phyloP scores from a whole-genome alignment of 2,888 invertebrate species.

The Epicampocera succincta region DNA sequence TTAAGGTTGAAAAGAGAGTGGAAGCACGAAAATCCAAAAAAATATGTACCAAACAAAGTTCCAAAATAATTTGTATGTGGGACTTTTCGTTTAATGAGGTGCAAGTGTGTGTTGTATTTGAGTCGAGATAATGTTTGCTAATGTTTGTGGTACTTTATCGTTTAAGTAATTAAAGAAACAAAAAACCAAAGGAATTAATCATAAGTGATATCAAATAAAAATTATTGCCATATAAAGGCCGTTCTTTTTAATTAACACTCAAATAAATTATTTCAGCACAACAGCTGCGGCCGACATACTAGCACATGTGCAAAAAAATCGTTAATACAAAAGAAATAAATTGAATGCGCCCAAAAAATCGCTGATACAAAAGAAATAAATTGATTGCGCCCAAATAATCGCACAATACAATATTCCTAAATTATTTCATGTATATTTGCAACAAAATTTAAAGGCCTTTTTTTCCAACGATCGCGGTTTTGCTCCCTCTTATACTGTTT shows the following conservation, averaged over 20 bases:
- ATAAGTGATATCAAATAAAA: conserved; percentile 33
- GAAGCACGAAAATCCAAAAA: conserved; percentile 27
- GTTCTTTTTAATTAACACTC: background rate
- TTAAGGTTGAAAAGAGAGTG: conserved; percentile 6
- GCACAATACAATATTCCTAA: too few relatives aligned
- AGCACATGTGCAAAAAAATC: too few relatives aligned
- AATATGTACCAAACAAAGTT: conserved; percentile 28
- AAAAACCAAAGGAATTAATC: background rate
- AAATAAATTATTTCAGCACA: too few relatives aligned
- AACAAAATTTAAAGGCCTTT: too few relatives aligned
- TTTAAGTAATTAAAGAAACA: conserved; percentile 48
- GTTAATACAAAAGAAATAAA: too few relatives aligned
- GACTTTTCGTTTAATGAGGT: conserved; percentile 54
- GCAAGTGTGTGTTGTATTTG: conserved; percentile 41
- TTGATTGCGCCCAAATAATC: too few relatives aligned
- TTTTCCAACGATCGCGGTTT: too few relatives aligned
- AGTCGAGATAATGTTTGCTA: conserved; percentile 59
- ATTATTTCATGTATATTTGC: too few relatives aligned
- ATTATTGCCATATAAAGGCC: background rate
- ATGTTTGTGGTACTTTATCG: conserved; percentile 60
- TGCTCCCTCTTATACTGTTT: too few relatives aligned
- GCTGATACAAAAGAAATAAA: too few relatives aligned
- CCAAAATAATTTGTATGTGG: conserved; percentile 48
- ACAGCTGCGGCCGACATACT: too few relatives aligned
- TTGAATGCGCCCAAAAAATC: too few relatives aligned